Evolutionary conservation across 2,888 invertebrate genomes (phyloP).

Genomic region (Heliconius hortense): DNA sequence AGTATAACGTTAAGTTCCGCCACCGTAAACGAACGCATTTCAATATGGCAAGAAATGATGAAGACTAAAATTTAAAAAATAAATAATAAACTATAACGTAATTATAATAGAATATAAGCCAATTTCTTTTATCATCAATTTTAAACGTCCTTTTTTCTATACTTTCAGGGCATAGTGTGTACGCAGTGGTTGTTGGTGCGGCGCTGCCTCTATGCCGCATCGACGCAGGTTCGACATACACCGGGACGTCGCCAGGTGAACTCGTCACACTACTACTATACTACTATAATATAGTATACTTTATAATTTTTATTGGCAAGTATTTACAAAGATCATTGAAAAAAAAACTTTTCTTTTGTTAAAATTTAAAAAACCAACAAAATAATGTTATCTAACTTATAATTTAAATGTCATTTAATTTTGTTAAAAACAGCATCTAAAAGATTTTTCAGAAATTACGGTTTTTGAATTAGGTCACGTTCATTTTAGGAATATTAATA

Average conservation of each 20-base stretch:
- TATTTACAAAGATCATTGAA: background rate
- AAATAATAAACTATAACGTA: too few species aligned
- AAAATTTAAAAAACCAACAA: too few species aligned
- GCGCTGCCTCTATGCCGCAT: conserved; percentile 77
- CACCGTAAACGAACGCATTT: background rate
- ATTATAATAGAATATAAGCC: background rate
- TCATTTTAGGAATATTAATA: background rate
- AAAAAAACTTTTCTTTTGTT: background rate
- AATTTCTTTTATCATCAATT: background rate
- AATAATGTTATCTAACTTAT: background rate
- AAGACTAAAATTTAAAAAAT: too few species aligned
- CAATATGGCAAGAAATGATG: too few species aligned
- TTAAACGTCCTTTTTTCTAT: conserved; percentile 35
- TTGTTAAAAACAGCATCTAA: background rate
- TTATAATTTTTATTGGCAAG: conserved; percentile 11
- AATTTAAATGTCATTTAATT: background rate
- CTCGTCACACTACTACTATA: conserved; percentile 54
- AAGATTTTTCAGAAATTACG: background rate
- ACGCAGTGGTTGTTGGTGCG: conserved; percentile 49
- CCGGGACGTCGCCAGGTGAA: conserved; percentile 86
- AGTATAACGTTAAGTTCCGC: background rate
- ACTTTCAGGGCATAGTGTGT: conserved; percentile 66
- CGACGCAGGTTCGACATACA: conserved; percentile 85
- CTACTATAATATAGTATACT: conserved; percentile 12
- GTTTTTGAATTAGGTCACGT: background rate